Base-by-base conservation (phyloP, 2,113 vertebrate species). In the Syrrhaptes paradoxus region DNA sequence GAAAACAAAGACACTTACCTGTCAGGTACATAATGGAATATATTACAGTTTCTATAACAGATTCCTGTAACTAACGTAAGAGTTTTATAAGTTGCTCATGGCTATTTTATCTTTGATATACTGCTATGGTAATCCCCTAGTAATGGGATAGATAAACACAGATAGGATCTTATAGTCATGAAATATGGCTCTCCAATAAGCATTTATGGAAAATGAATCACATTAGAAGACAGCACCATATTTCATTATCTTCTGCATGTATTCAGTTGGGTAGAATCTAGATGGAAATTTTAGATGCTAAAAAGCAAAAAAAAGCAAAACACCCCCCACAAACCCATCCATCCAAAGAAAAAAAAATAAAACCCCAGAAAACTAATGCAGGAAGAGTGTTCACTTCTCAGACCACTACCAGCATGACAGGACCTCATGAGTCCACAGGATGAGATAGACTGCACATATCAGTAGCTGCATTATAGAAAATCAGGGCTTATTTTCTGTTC, bases 171-270 rank as follows among this genome's bases (percentile, higher is more conserved):
- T 79, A 43, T 3, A 82, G 38, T 48, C 16, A 49, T 82, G 81
- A 97, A 96, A 93, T 95, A 86, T 7, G 61, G 20, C 51, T 90
- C 82, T 91, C 51, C 29, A 85, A 78, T 92, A 93, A 76, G 48
- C 20, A 31, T 80, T 62, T 68, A 63, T 67, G 58, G 55, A 59
- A 94, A 93, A 85, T 94, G 26, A 93, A 89, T 90, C 89, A 61
- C 31, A 70, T 58, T 46, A 55, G n/a, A 43, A 91, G 68, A 86
- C 65, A 70, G 26, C 54, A 58, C 19, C 8, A 4, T 86, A 67
- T 89, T 93, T 90, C 55, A 57, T 91, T 87, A 57, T 45, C 48
- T 74, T 78, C 58, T 68, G 26, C 9, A 17, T 89, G 8, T 63
- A 74, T 63, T 57, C 21, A 77, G 8, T 48, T 70, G 10, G 18